Conservation (phyloP, 2,113 vertebrate genomes). For the Trichechus manatus region DNA sequence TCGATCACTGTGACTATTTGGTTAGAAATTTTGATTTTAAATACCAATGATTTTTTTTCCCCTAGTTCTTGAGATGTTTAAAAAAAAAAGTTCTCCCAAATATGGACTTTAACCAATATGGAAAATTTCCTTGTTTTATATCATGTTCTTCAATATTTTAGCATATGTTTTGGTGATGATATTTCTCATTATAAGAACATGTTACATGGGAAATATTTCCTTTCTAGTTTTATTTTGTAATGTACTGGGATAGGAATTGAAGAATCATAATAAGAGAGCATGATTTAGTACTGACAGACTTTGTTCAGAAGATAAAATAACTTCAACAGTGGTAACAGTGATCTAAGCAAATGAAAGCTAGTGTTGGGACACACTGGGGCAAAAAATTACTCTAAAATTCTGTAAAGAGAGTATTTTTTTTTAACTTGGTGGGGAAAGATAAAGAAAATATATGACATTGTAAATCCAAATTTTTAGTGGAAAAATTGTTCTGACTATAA, state of each 20-base stretch:
- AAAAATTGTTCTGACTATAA: neutral
- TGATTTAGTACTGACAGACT: neutral
- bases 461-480: neutral
- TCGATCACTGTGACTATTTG: neutral
- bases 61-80: neutral
- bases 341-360: neutral
- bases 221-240: neutral
- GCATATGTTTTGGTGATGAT: neutral
- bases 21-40: neutral
- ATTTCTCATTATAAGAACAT: neutral
- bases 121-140: neutral
- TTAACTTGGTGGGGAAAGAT: neutral
- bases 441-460: neutral
- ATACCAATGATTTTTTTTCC: neutral
- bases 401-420: neutral
- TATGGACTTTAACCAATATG: neutral
- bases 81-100: neutral
- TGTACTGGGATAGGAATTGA: neutral
- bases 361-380: neutral
- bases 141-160: neutral
- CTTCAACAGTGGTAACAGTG: neutral
- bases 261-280: neutral
- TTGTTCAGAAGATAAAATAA: neutral
- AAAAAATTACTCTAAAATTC: neutral
- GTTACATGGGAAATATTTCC: neutral